Conservation (phyloP, 2,888 invertebrate genomes). For the Ellobium chinense region DNA sequence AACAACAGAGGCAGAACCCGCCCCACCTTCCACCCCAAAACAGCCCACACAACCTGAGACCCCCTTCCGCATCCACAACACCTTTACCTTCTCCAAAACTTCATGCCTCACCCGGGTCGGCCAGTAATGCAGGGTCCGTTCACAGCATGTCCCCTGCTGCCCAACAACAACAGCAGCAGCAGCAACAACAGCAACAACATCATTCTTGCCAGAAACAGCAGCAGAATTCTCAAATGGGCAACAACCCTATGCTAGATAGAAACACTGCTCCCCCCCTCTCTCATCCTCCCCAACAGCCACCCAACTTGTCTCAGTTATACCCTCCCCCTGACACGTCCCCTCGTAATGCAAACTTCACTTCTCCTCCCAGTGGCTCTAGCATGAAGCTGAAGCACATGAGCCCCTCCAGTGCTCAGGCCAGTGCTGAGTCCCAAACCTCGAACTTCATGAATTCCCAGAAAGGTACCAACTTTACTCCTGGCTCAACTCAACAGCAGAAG, state of each 20-base stretch:
- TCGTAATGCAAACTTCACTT: slow-evolving; percentile 27
- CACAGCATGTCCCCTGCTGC: slow-evolving; percentile 47
- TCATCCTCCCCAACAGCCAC: slow-evolving; percentile 39
- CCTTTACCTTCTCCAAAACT: slow-evolving; percentile 46
- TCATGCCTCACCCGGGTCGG: slow-evolving; percentile 45
- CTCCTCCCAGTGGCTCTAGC: slow-evolving; percentile 43
- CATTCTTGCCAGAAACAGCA: slow-evolving; percentile 33
- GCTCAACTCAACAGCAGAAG: slow-evolving; percentile 20
- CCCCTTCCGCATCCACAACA: slow-evolving; percentile 42
- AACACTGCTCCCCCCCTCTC: slow-evolving; percentile 23
- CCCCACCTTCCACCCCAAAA: slow-evolving; percentile 39
- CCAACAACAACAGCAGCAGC: slow-evolving; percentile 43
- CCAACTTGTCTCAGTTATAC: slow-evolving; percentile 29
- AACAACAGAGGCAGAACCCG: slow-evolving; percentile 33
- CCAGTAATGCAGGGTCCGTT: slow-evolving; percentile 42
- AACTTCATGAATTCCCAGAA: slow-evolving; percentile 19
- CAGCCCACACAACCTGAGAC: slow-evolving; percentile 42
- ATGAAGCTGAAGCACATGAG: slow-evolving; percentile 48
- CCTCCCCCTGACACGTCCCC: slow-evolving; percentile 41
- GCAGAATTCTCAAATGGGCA: slow-evolving; percentile 30
- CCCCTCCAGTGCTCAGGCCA: slow-evolving; percentile 24
- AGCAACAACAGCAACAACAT: slow-evolving; percentile 32
- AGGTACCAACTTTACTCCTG: neutral
- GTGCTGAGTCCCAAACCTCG: slow-evolving; percentile 14
- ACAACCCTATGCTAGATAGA: slow-evolving; percentile 18